Conservation (phyloP, 2,888 invertebrate genomes). For the Lagria hirta region DNA sequence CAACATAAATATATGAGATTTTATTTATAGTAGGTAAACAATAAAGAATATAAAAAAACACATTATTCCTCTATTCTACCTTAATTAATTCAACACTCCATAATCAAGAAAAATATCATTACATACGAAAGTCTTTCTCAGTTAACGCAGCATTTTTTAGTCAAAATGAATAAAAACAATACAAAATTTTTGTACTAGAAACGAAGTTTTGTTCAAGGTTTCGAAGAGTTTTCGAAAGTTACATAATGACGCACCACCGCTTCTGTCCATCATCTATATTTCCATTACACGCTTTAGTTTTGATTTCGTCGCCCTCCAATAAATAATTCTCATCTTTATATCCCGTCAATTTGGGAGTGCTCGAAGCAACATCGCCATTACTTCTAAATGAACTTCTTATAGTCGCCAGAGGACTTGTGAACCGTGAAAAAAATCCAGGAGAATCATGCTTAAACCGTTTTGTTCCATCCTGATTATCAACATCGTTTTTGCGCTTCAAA, state of each 20-base stretch:
- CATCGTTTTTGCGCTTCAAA: slow-evolving; percentile 44
- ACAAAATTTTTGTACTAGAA: not conserved
- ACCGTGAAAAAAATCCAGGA: slow-evolving; percentile 39
- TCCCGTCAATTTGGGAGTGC: slow-evolving; percentile 47
- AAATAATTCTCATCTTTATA: slow-evolving; percentile 42
- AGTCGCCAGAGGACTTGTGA: slow-evolving; percentile 43
- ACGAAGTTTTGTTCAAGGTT: not conserved
- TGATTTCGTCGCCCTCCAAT: slow-evolving; percentile 34
- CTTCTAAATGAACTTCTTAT: slow-evolving; percentile 39
- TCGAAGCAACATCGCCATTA: slow-evolving; percentile 37
- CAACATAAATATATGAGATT: too few species aligned
- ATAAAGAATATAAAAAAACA: too few species aligned
- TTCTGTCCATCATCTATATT: slow-evolving; percentile 12
- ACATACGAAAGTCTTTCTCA: too few species aligned
- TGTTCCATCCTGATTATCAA: slow-evolving; percentile 37
- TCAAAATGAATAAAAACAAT: too few species aligned
- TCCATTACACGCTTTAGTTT: slow-evolving; percentile 6
- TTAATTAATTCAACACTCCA: too few species aligned
- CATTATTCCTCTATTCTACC: too few species aligned
- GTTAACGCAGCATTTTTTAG: too few species aligned
- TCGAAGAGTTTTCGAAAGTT: too few species aligned
- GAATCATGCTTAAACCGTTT: slow-evolving; percentile 42
- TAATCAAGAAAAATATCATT: too few species aligned
- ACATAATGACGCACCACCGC: slow-evolving; percentile 24
- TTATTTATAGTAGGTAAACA: too few species aligned